phyloP scores from a whole-genome alignment of 2,797 vertebrate species.

The Acipenser oxyrinchus region DNA sequence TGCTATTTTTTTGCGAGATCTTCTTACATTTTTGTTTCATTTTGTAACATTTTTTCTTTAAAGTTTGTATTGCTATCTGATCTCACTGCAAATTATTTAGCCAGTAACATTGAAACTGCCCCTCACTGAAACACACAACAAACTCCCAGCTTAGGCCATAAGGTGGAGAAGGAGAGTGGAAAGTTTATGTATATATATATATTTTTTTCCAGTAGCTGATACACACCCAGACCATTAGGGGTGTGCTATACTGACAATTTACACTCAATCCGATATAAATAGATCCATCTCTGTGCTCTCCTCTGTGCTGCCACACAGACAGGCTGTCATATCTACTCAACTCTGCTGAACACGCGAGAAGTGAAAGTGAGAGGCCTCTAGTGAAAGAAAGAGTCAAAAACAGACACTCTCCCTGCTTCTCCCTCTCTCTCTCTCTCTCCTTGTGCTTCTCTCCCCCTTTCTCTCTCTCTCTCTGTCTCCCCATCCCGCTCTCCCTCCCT shows the following conservation, averaged over 20 bases:
- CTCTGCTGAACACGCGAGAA: constrained; percentile 34
- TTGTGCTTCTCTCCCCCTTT: not conserved
- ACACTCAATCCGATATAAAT: constrained; percentile 28
- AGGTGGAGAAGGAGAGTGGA: constrained; percentile 15
- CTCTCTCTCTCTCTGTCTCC: too few relatives aligned
- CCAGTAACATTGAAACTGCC: not conserved
- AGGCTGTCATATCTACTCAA: constrained; percentile 29
- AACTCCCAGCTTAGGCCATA: constrained; percentile 1
- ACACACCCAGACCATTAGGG: constrained; percentile 36
- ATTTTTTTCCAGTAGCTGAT: constrained; percentile 22
- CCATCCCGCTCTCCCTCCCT: not conserved
- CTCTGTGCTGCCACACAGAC: constrained; percentile 31
- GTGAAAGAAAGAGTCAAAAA: constrained; percentile 52
- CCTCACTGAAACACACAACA: constrained; percentile 10
- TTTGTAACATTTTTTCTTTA: not conserved
- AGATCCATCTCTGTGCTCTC: constrained; percentile 19
- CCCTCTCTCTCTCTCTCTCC: not conserved
- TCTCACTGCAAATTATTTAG: not conserved
- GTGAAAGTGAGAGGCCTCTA: constrained; percentile 56
- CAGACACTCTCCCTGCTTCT: constrained; percentile 32
- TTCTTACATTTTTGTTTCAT: not conserved
- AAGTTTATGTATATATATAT: constrained; percentile 1
- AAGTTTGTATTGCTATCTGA: not conserved
- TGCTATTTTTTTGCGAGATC: constrained; percentile 24
- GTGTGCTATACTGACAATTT: constrained; percentile 37